Evolutionary conservation across 2,113 vertebrate species (phyloP), one percentile per base, ranked within the genome.

Genomic region (Istiophorus platypterus): DNA sequence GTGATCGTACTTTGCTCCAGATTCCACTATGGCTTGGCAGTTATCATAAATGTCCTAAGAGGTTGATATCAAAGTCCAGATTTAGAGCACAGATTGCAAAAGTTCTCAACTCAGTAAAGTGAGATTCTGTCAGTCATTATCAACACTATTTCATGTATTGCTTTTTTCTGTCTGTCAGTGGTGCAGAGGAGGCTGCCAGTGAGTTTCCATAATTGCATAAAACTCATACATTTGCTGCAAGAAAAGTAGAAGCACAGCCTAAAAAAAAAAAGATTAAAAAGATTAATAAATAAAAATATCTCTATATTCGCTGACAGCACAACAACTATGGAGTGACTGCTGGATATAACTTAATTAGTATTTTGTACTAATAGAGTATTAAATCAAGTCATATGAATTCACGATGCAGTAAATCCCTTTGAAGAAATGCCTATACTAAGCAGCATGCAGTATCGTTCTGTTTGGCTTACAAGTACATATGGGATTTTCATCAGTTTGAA

Each of bases 91-190:
- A 84, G 89, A 93, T 93, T 81, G 74, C 77, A 86, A 73, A 74
- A 80, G 47, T 88, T 90, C 78, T 79, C 85, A 78, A 80, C 85
- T 86, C 89, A 86, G 84, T 88, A 86, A 92, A 92, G 72, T 92
- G 89, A 91, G 82, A 84, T 80, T 20, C 41, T 70, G 77, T 86
- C 56, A 2, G 90, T 89, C 81, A 89, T 84, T 91, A 85, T 88
- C 85, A 61, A 24, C 78, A 80, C 39, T 42, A 41, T 85, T 83
- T 89, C 26, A 51, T 80, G 45, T 86, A 68, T 80, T 56, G 69
- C 52, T 85, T 82, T 73, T 70, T 45, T 63, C 76, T 64, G 74
- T 47, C 84, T 76, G 72, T 74, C 81, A 63, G 76, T 17, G 58
- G 34, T 29, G 65, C 81, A 70, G 83, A 69, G 62, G 64, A 52